phyloP scores from a whole-genome alignment of 2,797 vertebrate genomes.

The Helicolenus hilgendorfi region DNA sequence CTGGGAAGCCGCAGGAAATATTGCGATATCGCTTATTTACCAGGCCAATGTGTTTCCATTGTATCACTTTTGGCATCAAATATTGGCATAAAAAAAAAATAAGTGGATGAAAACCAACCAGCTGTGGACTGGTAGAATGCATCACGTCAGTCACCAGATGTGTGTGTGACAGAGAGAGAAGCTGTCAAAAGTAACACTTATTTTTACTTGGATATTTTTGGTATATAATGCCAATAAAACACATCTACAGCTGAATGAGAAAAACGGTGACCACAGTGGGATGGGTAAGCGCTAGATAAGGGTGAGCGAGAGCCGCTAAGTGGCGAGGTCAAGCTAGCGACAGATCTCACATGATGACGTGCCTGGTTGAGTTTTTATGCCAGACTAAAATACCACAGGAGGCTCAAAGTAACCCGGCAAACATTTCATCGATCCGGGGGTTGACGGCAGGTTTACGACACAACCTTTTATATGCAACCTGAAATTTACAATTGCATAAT shows the following conservation, averaged over 20 bases:
- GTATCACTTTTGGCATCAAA: constrained; percentile 12
- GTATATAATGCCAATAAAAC: not conserved
- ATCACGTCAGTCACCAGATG: not conserved
- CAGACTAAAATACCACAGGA: constrained; percentile 31
- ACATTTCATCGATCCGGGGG: not conserved
- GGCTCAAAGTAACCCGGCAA: constrained; percentile 14
- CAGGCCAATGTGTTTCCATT: constrained; percentile 25
- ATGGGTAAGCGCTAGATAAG: constrained; percentile 7
- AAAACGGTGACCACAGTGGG: not conserved
- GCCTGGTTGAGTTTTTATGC: constrained; percentile 53
- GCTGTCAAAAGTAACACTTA: constrained; percentile 27
- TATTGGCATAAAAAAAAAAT: constrained; percentile 3
- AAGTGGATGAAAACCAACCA: not conserved
- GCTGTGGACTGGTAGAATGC: not conserved
- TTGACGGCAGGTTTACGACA: not conserved
- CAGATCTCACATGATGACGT: constrained; percentile 56
- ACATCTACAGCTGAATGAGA: not conserved
- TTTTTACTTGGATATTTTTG: not conserved
- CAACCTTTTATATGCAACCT: too few species aligned
- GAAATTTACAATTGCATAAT: too few species aligned
- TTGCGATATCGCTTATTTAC: constrained; percentile 3
- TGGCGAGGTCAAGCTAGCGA: constrained; percentile 39
- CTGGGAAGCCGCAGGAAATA: constrained; percentile 21
- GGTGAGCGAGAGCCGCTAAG: constrained; percentile 39
- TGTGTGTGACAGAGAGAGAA: not conserved